These are phyloP conservation scores for Cnemophilus loriae DNA, from an alignment of 2,113 vertebrate species.

Conservation along the genomic window DNA sequence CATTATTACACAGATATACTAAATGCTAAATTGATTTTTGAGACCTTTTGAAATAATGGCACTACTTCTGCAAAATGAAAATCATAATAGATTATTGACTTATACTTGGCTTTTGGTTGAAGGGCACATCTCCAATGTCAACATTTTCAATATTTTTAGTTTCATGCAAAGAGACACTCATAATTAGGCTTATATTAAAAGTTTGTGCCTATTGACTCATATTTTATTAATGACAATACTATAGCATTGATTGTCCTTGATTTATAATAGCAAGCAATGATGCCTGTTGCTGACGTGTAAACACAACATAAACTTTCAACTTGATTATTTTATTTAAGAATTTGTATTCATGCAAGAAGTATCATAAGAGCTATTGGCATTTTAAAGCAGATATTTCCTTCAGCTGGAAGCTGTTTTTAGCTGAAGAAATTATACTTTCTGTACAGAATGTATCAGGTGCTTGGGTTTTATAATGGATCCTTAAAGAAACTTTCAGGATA, in stretches of 20 bases:
- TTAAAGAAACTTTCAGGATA: background rate
- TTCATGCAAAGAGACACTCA: conserved; percentile 73
- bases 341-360: background rate
- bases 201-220: conserved; percentile 75
- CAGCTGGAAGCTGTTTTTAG: background rate
- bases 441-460: background rate
- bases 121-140: conserved; percentile 81
- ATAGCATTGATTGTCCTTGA: conserved; percentile 81
- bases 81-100: conserved; percentile 90
- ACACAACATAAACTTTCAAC: conserved; percentile 4
- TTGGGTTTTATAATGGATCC: background rate
- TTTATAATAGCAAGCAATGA: conserved; percentile 73
- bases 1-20: conserved; percentile 80
- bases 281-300: conserved; percentile 23
- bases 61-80: conserved; percentile 80
- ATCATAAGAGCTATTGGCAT: background rate
- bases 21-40: conserved; percentile 80
- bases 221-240: conserved; percentile 81
- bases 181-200: conserved; percentile 79
- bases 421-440: background rate
- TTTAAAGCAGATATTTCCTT: background rate
- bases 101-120: conserved; percentile 69
- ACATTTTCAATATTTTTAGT: conserved; percentile 80
- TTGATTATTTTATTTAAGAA: conserved; percentile 37
- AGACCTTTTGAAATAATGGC: conserved; percentile 81